Evolutionary conservation across 2,888 invertebrate species (phyloP).

Genomic region (Dioctria linearis): DNA sequence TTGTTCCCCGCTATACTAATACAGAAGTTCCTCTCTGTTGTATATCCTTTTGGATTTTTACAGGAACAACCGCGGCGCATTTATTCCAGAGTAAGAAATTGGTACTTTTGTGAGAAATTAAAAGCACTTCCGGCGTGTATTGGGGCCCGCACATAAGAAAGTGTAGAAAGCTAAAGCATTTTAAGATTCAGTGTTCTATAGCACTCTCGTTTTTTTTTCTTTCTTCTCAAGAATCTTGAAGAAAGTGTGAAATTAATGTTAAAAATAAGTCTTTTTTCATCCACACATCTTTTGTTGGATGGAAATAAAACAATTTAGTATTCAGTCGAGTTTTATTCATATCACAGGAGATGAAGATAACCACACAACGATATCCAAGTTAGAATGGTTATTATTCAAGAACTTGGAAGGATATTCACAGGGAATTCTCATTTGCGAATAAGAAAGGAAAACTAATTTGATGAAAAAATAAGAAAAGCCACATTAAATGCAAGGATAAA

Average conservation of each 20-base stretch:
- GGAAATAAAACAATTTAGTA: background rate
- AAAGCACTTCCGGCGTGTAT: background rate
- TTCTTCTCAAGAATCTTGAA: background rate
- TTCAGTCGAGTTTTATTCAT: background rate
- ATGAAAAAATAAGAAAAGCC: too few relatives aligned
- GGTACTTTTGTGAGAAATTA: background rate
- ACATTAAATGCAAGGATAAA: too few relatives aligned
- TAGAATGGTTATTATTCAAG: background rate
- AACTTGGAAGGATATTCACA: background rate
- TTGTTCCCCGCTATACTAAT: conserved; percentile 35
- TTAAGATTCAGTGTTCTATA: background rate
- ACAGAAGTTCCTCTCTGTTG: conserved; percentile 19
- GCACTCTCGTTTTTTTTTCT: too few relatives aligned
- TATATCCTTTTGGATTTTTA: conserved; percentile 1
- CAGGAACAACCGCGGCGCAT: too few relatives aligned
- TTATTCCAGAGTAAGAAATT: conserved; percentile 4
- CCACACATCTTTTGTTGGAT: background rate
- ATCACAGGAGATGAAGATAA: background rate
- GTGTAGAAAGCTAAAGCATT: conserved; percentile 16
- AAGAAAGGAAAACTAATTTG: too few relatives aligned
- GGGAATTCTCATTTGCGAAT: background rate
- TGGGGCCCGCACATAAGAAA: too few relatives aligned
- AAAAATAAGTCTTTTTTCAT: conserved; percentile 6
- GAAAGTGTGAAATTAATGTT: conserved; percentile 39
- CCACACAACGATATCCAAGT: background rate